A percentile compares a stretch with the other conserved stretches of the same genome.
Conservation (phyloP, 2,113 vertebrate genomes). For the Nothoprocta perdicaria region DNA sequence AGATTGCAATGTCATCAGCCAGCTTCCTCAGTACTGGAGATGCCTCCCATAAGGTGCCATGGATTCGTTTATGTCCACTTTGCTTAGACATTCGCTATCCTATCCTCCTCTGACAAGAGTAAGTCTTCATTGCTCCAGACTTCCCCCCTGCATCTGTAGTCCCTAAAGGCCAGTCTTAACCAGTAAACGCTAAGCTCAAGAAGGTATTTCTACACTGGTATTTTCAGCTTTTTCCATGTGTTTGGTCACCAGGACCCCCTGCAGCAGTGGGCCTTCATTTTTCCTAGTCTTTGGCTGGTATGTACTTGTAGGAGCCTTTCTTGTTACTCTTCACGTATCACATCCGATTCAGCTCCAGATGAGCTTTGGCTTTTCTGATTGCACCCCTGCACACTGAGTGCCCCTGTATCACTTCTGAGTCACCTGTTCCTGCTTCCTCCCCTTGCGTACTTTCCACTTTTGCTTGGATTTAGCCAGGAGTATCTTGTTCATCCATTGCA, state of each 20-base stretch:
- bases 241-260: background rate
- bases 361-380: background rate
- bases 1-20: background rate
- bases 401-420: background rate
- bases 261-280: background rate
- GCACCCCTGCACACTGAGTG: accelerated
- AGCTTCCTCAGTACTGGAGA: background rate
- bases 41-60: background rate
- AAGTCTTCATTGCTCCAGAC: background rate
- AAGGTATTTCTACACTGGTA: background rate
- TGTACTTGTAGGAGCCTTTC: background rate
- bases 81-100: background rate
- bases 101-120: background rate
- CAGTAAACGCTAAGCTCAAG: background rate
- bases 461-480: background rate
- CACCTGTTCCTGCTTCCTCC: background rate
- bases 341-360: background rate
- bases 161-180: background rate
- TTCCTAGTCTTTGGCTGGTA: background rate
- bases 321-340: background rate
- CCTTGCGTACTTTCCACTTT: background rate
- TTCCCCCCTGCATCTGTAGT: background rate
- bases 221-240: background rate
- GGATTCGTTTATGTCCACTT: background rate
- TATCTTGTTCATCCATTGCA: too few relatives aligned